These are phyloP conservation scores for Telenomus remus DNA, from an alignment of 1,140 invertebrate species.

Conservation along the genomic window DNA sequence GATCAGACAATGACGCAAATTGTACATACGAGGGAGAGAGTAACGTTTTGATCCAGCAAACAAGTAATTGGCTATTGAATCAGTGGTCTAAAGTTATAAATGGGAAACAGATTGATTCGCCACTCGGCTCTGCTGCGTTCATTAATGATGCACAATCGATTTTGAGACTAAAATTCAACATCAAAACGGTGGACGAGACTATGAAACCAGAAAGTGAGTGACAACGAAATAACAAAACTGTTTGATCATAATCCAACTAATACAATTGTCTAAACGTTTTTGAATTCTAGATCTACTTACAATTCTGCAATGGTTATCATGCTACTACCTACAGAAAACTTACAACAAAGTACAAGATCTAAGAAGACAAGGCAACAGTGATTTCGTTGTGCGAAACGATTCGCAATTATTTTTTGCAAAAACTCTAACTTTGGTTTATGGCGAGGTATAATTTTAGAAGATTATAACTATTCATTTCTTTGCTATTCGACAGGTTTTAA, in stretches of 20 bases:
- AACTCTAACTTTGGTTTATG: slow-evolving; percentile 85
- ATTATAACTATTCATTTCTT: no score
- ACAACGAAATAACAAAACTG: not conserved
- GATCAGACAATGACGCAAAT: slow-evolving; percentile 93
- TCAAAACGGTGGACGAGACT: slow-evolving; percentile 70
- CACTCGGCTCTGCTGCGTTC: slow-evolving; percentile 80
- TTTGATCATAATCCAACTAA: no score
- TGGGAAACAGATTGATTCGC: slow-evolving; percentile 75
- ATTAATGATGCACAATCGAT: slow-evolving; percentile 76
- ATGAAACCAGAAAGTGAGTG: slow-evolving; percentile 77
- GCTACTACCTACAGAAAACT: slow-evolving; percentile 85
- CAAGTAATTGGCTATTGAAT: slow-evolving; percentile 90
- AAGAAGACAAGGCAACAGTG: slow-evolving; percentile 75
- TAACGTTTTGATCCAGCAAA: slow-evolving; percentile 95
- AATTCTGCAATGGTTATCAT: slow-evolving; percentile 89
- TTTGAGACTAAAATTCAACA: slow-evolving; percentile 74
- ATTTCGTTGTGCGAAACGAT: slow-evolving; percentile 86
- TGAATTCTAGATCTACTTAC: slow-evolving; percentile 81
- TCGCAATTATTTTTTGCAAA: slow-evolving; percentile 88
- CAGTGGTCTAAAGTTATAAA: slow-evolving; percentile 77
- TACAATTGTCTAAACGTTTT: slow-evolving; percentile 11
- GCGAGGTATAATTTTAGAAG: slow-evolving; percentile 78
- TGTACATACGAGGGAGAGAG: slow-evolving; percentile 98
- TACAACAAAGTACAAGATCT: slow-evolving; percentile 78
- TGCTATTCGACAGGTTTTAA: no score